Evolutionary conservation across 2,113 vertebrate genomes (phyloP), one percentile per base, ranked within the genome.

Genomic region (Phocoena phocoena): DNA sequence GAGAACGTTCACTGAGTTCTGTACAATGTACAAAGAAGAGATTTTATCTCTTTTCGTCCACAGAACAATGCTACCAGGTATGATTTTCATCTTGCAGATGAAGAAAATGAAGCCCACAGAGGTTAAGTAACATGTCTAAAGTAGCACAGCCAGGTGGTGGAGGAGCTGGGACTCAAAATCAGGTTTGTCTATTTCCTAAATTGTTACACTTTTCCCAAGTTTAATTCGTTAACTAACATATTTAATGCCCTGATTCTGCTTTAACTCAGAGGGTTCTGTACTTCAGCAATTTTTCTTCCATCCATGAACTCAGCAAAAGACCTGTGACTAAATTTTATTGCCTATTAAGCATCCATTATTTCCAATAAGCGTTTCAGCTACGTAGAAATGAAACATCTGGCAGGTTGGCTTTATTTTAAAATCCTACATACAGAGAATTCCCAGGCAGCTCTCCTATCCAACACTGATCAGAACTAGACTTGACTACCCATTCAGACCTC

Each of bases 331-430:
- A 90, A 76, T 50, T 80, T 74, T 31, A 92, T 9, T 82, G 76
- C 90, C 31, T 26, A 65, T 50, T 74, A 84, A 80, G 6, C 53
- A 84, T 31, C 70, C 38, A 90, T 85, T 90, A 95, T 84, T 80
- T 95, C 93, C 95, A 95, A 38, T 82, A 83, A 96, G n/a, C 21
- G 9, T 26, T 74, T 95, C 33, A 28, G 50, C 38, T 85, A 44
- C 10, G 8, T 21, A 88, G 65, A 92, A 93, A 95, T 50, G 70
- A 96, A 96, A 92, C 68, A 92, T 77, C 87, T 67, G 60, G 70
- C 81, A 88, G 18, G 9, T 20, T 95, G 74, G 83, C 70, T 94
- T 79, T 86, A 86, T 94, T 96, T 94, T 93, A 50, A 93, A 98
- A 93, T 65, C 33, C 73, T 77, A 82, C 53, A 50, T 12, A 55